Conservation (phyloP, 2,113 vertebrate genomes). For the Seriola dumerili region DNA sequence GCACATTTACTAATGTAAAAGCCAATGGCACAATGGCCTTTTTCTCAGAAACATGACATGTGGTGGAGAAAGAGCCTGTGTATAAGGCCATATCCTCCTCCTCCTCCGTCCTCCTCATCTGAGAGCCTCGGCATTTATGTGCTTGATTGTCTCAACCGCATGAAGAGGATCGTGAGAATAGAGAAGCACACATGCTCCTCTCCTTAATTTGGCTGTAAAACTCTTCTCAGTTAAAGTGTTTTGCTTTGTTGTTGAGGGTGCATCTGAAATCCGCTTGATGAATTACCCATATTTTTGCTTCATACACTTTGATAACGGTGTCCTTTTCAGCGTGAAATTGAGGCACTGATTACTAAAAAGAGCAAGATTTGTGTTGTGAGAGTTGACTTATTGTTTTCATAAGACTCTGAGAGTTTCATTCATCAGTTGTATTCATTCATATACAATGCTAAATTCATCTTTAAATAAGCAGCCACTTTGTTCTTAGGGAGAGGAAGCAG, state of each 20-base stretch:
- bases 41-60: conserved; percentile 10
- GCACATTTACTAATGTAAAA: conserved; percentile 12
- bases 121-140: conserved; percentile 8
- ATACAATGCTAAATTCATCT: background rate
- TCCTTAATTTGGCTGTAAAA: conserved; percentile 2
- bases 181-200: background rate
- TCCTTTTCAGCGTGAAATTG: background rate
- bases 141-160: background rate
- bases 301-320: background rate
- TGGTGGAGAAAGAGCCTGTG: background rate
- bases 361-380: background rate
- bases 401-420: background rate
- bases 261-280: conserved; percentile 8
- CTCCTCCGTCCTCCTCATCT: conserved; percentile 9
- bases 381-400: conserved; percentile 1
- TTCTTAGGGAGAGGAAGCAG: background rate
- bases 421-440: background rate
- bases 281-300: conserved; percentile 3
- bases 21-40: background rate
- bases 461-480: background rate
- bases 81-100: conserved; percentile 4
- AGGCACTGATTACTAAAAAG: background rate
- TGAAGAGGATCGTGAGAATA: background rate
- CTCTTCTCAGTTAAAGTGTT: conserved; percentile 23
- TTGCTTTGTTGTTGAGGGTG: conserved; percentile 24